phyloP scores from a whole-genome alignment of 1,140 invertebrate genomes.

The Agrypnia vestita region DNA sequence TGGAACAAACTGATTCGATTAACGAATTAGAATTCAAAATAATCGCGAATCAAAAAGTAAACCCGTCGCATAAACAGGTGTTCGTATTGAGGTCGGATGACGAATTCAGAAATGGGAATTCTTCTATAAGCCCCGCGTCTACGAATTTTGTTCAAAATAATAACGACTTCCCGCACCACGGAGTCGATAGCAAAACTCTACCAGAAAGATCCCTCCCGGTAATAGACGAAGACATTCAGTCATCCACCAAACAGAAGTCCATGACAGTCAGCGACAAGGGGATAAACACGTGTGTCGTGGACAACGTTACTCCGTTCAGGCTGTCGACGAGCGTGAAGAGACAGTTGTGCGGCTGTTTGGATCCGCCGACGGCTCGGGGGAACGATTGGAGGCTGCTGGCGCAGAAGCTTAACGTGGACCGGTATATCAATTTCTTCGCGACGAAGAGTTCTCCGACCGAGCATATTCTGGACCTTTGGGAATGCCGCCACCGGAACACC shows the following conservation, averaged over 20 bases:
- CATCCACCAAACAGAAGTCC: constrained; percentile 68
- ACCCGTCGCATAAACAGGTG: constrained; percentile 71
- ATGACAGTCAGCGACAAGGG: constrained; percentile 74
- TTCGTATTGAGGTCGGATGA: constrained; percentile 65
- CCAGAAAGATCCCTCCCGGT: constrained; percentile 58
- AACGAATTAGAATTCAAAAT: constrained; percentile 71
- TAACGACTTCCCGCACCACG: constrained; percentile 35
- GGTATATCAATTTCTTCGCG: constrained; percentile 97
- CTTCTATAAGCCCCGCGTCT: constrained; percentile 20
- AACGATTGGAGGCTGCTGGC: constrained; percentile 97
- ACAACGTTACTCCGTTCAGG: constrained; percentile 76
- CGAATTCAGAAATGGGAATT: constrained; percentile 44
- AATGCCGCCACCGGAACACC: constrained; percentile 90
- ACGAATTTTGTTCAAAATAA: constrained; percentile 45
- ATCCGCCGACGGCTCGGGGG: constrained; percentile 91
- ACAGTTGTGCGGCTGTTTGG: constrained; percentile 90
- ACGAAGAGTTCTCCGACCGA: constrained; percentile 97
- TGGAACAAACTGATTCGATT: constrained; percentile 79
- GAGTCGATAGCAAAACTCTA: constrained; percentile 53
- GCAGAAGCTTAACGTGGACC: constrained; percentile 90
- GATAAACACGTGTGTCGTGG: constrained; percentile 73
- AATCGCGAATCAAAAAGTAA: constrained; percentile 71
- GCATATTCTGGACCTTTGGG: constrained; percentile 96
- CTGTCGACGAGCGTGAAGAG: constrained; percentile 86
- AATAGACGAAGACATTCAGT: constrained; percentile 67